phyloP scores from a whole-genome alignment of 2,888 invertebrate genomes.

The Macrosoma leucophasiata region DNA sequence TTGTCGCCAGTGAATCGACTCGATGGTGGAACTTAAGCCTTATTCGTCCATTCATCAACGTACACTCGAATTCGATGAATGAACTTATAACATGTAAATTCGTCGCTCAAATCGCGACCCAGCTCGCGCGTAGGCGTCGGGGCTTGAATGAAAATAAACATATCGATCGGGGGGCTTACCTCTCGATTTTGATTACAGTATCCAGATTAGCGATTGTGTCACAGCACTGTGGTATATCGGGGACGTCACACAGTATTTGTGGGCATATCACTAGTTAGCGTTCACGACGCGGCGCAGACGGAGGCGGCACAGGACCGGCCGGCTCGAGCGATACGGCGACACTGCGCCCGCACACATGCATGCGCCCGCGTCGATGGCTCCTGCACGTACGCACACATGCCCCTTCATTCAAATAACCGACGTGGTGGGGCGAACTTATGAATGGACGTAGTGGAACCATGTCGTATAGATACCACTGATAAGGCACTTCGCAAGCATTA shows the following conservation, averaged over 20 bases:
- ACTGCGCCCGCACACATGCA: conserved; percentile 34
- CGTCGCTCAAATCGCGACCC: conserved; percentile 71
- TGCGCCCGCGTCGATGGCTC: conserved; percentile 63
- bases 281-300: conserved; percentile 36
- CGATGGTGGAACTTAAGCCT: conserved; percentile 36
- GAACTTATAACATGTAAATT: conserved; percentile 72
- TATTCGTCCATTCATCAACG: conserved; percentile 68
- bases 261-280: conserved; percentile 53
- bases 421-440: conserved; percentile 63
- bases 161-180: conserved; percentile 47
- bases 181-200: conserved; percentile 67
- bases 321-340: conserved; percentile 49
- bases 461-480: conserved; percentile 65
- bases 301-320: conserved; percentile 38
- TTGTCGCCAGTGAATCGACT: conserved; percentile 42
- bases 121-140: conserved; percentile 65
- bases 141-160: conserved; percentile 70
- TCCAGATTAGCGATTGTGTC: conserved; percentile 67
- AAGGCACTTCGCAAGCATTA: conserved; percentile 55
- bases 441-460: conserved; percentile 70
- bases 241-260: conserved; percentile 53
- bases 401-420: conserved; percentile 54
- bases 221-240: conserved; percentile 50
- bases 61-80: conserved; percentile 62
- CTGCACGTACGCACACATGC: conserved; percentile 54